Evolutionary conservation across 1,140 invertebrate genomes (phyloP), one percentile per base, ranked within the genome.

Genomic region (Anastrepha obliqua): DNA sequence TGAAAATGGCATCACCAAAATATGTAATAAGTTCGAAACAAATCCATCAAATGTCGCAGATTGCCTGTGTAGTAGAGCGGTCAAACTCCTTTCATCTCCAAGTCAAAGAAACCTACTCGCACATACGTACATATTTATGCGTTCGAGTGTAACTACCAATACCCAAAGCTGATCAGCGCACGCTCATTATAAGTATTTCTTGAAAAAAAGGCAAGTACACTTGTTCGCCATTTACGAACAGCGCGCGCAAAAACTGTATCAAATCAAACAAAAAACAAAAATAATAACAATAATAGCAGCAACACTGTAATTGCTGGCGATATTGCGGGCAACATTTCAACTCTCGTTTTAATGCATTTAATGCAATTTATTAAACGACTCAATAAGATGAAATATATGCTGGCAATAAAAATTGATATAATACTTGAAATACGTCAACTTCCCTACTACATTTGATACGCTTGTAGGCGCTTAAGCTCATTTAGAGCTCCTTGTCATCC

Each of bases 331-430:
- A 55, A 55, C 74, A 55, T 81, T 81, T 81, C 15, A 74, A 81
- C 74, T 55, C 17, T 55, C 17, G 47, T 81, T 81, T 81, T 81
- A 81, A 81, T 67, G 64, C 29, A 67, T 67, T 81, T 81, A 55
- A 51, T 86, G 85, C 58, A 87, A 88, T 88, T 88, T 88, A 88
- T 88, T 87, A 87, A 91, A 92, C 91, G 91, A 91, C 91, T 92
- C 91, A 92, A 92, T 92, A 91, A 92, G 91, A 92, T 91, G 91
- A 92, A 92, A 92, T 92, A 92, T 91, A 92, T 92, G 91, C 89
- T 78, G 87, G 91, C 89, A 89, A 92, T 92, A 92, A 92, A 92
- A 92, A 92, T 92, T 89, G 91, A 89, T 91, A 91, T 91, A 92
- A 92, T 90, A 89, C 91, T 88, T 90, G 91, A 89, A 92, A 92